Percentiles rank a stretch among this genome's conserved stretches.
Conservation (phyloP, 1,140 invertebrate genomes). For the Leptonema lineaticorne region DNA sequence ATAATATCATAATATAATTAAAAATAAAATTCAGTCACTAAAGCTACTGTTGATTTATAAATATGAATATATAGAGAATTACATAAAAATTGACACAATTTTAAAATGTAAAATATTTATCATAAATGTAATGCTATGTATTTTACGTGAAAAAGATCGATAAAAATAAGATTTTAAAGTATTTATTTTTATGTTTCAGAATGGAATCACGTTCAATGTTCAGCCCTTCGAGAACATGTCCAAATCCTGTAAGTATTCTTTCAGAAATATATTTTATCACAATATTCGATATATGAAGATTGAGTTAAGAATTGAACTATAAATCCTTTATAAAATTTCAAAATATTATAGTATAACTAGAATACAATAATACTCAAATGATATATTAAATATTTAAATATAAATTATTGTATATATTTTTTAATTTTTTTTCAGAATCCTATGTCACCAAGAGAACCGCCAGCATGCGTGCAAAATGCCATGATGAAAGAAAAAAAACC, state of each 20-base stretch:
- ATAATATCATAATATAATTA: too few species aligned
- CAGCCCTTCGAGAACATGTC: conserved; percentile 25
- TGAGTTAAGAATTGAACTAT: neutral
- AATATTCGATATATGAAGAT: neutral
- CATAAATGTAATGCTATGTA: neutral
- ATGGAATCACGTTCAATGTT: conserved; percentile 35
- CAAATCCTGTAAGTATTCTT: conserved; percentile 29
- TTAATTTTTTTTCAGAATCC: conserved; percentile 33
- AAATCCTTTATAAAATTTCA: too few species aligned
- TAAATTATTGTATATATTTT: too few species aligned
- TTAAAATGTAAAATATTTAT: neutral
- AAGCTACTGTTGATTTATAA: too few species aligned
- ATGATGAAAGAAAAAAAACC: conserved; percentile 94
- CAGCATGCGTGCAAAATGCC: conserved; percentile 83
- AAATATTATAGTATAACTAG: too few species aligned
- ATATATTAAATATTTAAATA: too few species aligned
- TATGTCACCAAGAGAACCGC: conserved; percentile 64
- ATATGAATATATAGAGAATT: too few species aligned
- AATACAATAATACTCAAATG: too few species aligned
- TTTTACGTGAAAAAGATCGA: neutral
- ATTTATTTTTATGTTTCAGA: conserved; percentile 29
- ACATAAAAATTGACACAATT: too few species aligned
- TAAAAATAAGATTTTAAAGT: neutral
- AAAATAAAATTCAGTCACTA: too few species aligned
- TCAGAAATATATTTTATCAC: neutral